Conservation (phyloP, 2,797 vertebrate genomes). For the Sebastes vulpes region DNA sequence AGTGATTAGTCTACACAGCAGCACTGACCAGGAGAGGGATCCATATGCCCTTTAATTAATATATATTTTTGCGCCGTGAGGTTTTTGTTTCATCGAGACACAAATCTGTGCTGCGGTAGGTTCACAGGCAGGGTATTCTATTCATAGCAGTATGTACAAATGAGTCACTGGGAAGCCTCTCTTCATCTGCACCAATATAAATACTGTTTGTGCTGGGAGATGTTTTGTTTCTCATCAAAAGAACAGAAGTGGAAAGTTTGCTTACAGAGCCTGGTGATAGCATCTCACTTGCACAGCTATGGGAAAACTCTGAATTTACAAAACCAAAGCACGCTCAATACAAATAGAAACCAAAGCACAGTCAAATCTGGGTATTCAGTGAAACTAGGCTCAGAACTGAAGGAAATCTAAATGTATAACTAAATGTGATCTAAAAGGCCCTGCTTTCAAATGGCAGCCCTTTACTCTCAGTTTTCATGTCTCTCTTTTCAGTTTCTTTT, state of each 20-base stretch:
- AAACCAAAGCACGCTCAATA: slow-evolving; percentile 13
- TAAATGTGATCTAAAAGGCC: neutral
- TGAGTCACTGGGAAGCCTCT: slow-evolving; percentile 56
- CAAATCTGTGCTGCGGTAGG: slow-evolving; percentile 36
- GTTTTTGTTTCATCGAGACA: slow-evolving; percentile 51
- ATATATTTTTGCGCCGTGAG: slow-evolving; percentile 25
- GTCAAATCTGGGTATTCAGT: neutral
- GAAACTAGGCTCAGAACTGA: slow-evolving; percentile 14
- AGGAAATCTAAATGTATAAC: slow-evolving; percentile 6
- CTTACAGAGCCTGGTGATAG: slow-evolving; percentile 25
- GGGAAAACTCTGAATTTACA: slow-evolving; percentile 39
- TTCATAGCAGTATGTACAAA: slow-evolving; percentile 57
- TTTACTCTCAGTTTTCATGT: neutral
- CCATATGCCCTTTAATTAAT: slow-evolving; percentile 53
- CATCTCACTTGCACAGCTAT: slow-evolving; percentile 19
- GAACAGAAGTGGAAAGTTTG: slow-evolving; percentile 48
- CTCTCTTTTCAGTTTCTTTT: neutral
- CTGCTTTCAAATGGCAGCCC: neutral
- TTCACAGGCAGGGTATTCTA: slow-evolving; percentile 66
- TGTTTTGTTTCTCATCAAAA: slow-evolving; percentile 56
- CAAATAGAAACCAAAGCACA: neutral
- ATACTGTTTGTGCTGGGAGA: slow-evolving; percentile 45
- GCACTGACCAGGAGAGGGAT: slow-evolving; percentile 42
- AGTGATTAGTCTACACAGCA: slow-evolving; percentile 45
- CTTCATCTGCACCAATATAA: slow-evolving; percentile 49